phyloP scores from a whole-genome alignment of 2,888 invertebrate genomes.

The Xanthia icteritia region DNA sequence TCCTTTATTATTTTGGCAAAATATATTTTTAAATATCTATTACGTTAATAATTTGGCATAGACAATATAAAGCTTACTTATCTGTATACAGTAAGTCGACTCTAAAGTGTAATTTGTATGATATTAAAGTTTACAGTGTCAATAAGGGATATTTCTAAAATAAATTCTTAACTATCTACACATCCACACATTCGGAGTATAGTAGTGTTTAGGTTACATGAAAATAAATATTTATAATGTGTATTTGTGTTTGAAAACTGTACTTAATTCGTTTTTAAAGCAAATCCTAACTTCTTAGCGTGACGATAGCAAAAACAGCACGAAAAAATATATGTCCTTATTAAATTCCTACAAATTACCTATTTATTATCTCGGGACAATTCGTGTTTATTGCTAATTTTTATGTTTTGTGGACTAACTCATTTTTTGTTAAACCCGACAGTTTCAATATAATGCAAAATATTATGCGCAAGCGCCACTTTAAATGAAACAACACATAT shows the following conservation, averaged over 20 bases:
- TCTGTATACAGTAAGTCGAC: slow-evolving; percentile 54
- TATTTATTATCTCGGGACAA: neutral
- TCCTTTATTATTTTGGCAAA: slow-evolving; percentile 11
- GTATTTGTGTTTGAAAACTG: slow-evolving; percentile 57
- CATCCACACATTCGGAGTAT: slow-evolving; percentile 64
- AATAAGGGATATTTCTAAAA: slow-evolving; percentile 58
- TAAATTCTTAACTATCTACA: slow-evolving; percentile 62
- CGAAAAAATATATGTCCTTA: neutral
- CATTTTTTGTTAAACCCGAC: neutral
- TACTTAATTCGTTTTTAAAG: neutral
- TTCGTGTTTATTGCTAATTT: neutral
- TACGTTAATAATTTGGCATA: slow-evolving; percentile 31
- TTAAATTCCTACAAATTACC: neutral
- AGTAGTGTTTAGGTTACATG: slow-evolving; percentile 66
- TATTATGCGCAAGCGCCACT: neutral
- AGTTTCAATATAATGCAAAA: neutral
- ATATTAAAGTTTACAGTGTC: slow-evolving; percentile 56
- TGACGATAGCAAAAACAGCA: neutral
- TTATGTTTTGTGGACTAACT: neutral
- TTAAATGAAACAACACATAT: slow-evolving; percentile 26
- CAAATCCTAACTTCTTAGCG: neutral
- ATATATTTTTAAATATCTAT: slow-evolving; percentile 3
- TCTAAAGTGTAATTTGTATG: slow-evolving; percentile 59
- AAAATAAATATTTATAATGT: slow-evolving; percentile 70
- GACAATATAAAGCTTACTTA: slow-evolving; percentile 46